phyloP scores from a whole-genome alignment of 2,888 invertebrate species.

The Drosophila anceps region DNA sequence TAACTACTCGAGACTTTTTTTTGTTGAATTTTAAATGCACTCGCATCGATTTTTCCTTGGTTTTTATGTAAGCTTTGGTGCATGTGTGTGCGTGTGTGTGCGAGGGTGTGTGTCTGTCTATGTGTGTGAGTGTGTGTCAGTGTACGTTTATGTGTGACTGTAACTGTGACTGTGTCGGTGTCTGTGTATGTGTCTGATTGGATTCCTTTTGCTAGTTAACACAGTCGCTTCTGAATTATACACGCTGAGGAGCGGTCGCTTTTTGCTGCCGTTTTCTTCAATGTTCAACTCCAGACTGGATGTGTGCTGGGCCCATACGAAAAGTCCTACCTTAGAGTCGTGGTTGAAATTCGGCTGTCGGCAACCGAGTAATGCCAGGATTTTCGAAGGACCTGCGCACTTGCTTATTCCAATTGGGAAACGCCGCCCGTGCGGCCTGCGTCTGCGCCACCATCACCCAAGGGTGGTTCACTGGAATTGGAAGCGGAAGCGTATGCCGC shows the following conservation, averaged over 20 bases:
- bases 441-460: conserved; percentile 41
- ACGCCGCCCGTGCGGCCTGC: conserved; percentile 35
- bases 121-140: conserved; percentile 51
- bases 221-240: conserved; percentile 62
- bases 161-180: conserved; percentile 40
- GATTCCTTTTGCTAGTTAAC: conserved; percentile 70
- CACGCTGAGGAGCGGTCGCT: conserved; percentile 68
- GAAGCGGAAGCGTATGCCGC: conserved; percentile 51
- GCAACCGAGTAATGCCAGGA: conserved; percentile 68
- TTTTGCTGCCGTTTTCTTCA: conserved; percentile 84
- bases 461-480: conserved; percentile 48
- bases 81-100: conserved; percentile 47
- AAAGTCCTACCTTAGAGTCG: conserved; percentile 76
- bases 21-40: conserved; percentile 72
- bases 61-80: conserved; percentile 73
- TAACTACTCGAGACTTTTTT: conserved; percentile 38
- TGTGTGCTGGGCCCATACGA: conserved; percentile 65
- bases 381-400: conserved; percentile 84
- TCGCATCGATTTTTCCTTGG: conserved; percentile 77
- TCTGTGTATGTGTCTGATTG: conserved; percentile 70
- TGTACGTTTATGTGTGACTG: conserved; percentile 48
- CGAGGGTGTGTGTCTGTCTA: conserved; percentile 39
- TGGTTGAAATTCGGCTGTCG: conserved; percentile 59
- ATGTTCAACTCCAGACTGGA: conserved; percentile 85
- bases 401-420: conserved; percentile 74